Evolutionary conservation across 2,113 vertebrate species (phyloP).

Genomic region (Megaleporinus macrocephalus): DNA sequence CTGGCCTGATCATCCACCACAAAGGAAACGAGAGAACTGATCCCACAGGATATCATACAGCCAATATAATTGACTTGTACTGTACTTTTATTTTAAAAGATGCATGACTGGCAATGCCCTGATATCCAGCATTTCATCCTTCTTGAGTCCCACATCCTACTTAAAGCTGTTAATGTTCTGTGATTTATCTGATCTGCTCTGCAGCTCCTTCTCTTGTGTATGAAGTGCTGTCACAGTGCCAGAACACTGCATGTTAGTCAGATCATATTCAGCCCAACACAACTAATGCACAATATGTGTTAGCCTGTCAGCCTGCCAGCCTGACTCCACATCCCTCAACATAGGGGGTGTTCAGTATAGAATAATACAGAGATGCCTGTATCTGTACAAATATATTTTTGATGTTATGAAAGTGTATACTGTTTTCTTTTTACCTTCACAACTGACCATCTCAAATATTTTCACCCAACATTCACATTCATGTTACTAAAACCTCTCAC

Average conservation of each 20-base stretch:
- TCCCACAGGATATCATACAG: neutral
- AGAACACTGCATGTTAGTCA: neutral
- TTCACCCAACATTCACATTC: neutral
- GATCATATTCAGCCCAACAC: neutral
- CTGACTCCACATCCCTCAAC: neutral
- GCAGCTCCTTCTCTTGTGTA: neutral
- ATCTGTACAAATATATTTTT: too few relatives aligned
- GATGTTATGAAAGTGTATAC: too few relatives aligned
- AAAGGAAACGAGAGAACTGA: conserved; percentile 21
- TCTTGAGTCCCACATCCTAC: conserved; percentile 51
- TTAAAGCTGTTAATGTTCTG: conserved; percentile 68
- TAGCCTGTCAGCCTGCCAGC: neutral
- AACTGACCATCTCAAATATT: too few relatives aligned
- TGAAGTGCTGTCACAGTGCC: neutral
- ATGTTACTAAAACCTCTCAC: neutral
- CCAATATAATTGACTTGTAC: too few relatives aligned
- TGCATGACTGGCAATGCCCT: neutral
- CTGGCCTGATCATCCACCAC: conserved; percentile 64
- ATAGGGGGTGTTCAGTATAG: neutral
- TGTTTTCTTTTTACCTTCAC: too few relatives aligned
- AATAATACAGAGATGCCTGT: neutral
- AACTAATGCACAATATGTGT: neutral
- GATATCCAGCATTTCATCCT: neutral
- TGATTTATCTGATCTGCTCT: conserved; percentile 26
- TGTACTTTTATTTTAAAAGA: neutral